These are phyloP conservation scores for Digitonthophagus gazella DNA, from an alignment of 2,888 invertebrate species.

Conservation along the genomic window DNA sequence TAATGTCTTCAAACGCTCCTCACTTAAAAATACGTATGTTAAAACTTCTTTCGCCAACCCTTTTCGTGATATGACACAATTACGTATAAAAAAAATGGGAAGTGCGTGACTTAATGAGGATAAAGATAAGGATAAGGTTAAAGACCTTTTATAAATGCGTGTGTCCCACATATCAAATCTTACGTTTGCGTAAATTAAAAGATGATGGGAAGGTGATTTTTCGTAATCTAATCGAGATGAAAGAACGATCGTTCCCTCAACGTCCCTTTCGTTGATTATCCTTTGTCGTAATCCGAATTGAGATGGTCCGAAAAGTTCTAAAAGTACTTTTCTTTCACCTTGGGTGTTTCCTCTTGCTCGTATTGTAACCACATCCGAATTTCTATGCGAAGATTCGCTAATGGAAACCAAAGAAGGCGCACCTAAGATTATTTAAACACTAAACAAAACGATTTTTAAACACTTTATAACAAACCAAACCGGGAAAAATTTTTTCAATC, in stretches of 20 bases:
- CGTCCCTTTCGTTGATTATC: slow-evolving; percentile 71
- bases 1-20: not conserved
- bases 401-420: slow-evolving; percentile 54
- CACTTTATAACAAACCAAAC: slow-evolving; percentile 46
- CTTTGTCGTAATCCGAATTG: slow-evolving; percentile 77
- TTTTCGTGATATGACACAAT: not conserved
- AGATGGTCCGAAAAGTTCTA: slow-evolving; percentile 80
- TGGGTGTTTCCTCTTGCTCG: slow-evolving; percentile 77
- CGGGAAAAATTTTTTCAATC: slow-evolving; percentile 63
- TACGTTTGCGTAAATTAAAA: slow-evolving; percentile 86
- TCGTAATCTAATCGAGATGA: slow-evolving; percentile 84
- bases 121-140: not conserved
- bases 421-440: slow-evolving; percentile 20
- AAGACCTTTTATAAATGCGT: not conserved
- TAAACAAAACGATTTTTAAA: no score
- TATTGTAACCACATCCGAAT: slow-evolving; percentile 79
- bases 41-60: not conserved
- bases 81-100: not conserved
- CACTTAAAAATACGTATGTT: no score
- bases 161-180: slow-evolving; percentile 47
- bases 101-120: no score
- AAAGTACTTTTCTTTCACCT: slow-evolving; percentile 73
- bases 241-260: slow-evolving; percentile 76
- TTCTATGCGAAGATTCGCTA: slow-evolving; percentile 54
- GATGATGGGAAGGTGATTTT: slow-evolving; percentile 81